Conservation (phyloP, 2,888 invertebrate species). For the Apomyelois bistriatella region DNA sequence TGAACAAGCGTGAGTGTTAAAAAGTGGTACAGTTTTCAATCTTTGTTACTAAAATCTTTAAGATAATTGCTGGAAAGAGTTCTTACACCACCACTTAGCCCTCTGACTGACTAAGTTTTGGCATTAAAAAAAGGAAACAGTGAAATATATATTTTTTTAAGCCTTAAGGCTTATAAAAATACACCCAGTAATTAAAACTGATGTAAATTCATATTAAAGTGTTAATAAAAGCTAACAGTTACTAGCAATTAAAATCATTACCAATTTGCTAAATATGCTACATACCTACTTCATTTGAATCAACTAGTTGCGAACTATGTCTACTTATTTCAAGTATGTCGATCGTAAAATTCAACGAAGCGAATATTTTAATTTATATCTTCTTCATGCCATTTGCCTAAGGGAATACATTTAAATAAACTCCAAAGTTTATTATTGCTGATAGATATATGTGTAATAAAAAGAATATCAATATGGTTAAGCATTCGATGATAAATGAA, state of each 20-base stretch:
- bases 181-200: not conserved
- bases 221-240: not conserved
- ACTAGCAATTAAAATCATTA: conserved; percentile 16
- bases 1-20: no score
- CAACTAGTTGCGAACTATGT: not conserved
- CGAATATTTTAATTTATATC: conserved; percentile 11
- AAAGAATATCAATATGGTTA: not conserved
- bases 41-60: no score
- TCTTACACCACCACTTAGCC: no score
- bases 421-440: not conserved
- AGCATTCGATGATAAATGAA: not conserved
- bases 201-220: not conserved
- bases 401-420: conserved; percentile 5
- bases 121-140: no score
- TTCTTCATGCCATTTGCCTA: conserved; percentile 13
- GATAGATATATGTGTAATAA: not conserved
- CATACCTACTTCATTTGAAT: conserved; percentile 5
- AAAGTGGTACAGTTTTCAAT: no score
- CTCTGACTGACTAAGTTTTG: no score
- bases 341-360: conserved; percentile 13
- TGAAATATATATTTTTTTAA: no score
- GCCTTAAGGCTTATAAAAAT: no score
- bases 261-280: conserved; percentile 8
- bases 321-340: conserved; percentile 8
- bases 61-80: no score